Evolutionary conservation across 2,797 vertebrate species (phyloP), one percentile per base, ranked within the genome.

Genomic region (Cynopterus sphinx): DNA sequence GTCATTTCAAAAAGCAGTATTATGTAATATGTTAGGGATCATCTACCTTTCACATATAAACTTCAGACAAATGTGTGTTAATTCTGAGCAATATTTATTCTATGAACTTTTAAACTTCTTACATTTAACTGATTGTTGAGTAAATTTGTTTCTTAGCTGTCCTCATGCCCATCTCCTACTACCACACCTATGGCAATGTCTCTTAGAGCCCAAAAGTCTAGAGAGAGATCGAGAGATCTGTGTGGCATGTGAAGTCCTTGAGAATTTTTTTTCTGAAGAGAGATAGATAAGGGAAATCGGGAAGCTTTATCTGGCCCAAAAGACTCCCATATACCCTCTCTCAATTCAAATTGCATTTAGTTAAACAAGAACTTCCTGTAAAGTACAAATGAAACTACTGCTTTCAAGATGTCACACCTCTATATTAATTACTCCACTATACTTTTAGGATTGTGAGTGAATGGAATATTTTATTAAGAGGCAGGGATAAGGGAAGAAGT

Each of bases 301-400:
- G n/a, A 81, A 85, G 57, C 28, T 53, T 85, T 36, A 21, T 85
- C 28, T 79, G 41, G 78, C 70, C 71, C 4, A 28, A 28, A 82
- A 81, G 68, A 53, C 12, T 49, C 43, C 36, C 17, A 57, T 36
- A 78, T 55, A 26, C 21, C 26, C 26, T 87, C 53, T 87, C 5
- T 24, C 53, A 71, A 57, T 78, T 85, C 31, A 26, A 22, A 7
- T 17, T 90, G 16, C 36, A 75, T 46, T 88, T 53, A 51, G 26
- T 92, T 92, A 78, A 85, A 81, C 7, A 43, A 81, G 59, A 53
- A 67, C 31, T 86, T 81, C 22, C 36, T 94, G 31, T 89, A 90
- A 94, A 89, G 39, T 79, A 81, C 43, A 89, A 65, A 61, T 59
- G 31, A 86, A 7, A 22, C 10, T 67, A 49, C 74, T 67, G 6